Percentiles rank a stretch among this genome's conserved stretches.
phyloP scores from a whole-genome alignment of 2,888 invertebrate genomes.

The Thymelicus sylvestris region DNA sequence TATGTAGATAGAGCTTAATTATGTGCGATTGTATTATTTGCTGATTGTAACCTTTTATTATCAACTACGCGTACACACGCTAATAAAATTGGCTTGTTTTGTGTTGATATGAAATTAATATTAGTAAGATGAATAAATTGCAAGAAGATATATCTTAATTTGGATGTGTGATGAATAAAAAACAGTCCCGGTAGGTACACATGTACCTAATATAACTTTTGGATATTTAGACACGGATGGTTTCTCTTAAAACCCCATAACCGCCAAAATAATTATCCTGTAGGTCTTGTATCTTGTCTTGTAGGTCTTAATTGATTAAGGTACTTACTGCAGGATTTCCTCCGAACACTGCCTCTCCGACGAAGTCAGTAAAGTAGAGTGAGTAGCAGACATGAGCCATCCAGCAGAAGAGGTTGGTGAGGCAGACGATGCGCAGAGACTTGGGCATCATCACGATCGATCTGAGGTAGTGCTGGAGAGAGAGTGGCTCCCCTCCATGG shows the following conservation, averaged over 20 bases:
- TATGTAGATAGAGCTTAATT: background rate
- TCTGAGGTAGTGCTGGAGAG: slow-evolving; percentile 91
- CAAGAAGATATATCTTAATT: too few relatives aligned
- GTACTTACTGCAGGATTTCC: slow-evolving; percentile 93
- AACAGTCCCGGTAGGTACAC: too few relatives aligned
- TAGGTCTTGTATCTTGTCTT: too few relatives aligned
- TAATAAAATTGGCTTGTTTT: background rate
- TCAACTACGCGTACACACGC: background rate
- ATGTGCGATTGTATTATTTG: background rate
- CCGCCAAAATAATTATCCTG: too few relatives aligned
- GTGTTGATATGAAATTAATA: background rate
- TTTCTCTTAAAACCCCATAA: too few relatives aligned
- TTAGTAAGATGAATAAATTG: background rate
- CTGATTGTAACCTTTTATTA: too few relatives aligned
- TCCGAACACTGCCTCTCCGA: slow-evolving; percentile 95
- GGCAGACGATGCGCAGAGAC: slow-evolving; percentile 93
- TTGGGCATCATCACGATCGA: slow-evolving; percentile 97
- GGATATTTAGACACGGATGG: too few relatives aligned
- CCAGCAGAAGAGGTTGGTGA: slow-evolving; percentile 98
- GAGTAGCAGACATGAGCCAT: slow-evolving; percentile 99
- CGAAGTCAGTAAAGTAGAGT: slow-evolving; percentile 98
- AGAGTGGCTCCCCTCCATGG: slow-evolving; percentile 63
- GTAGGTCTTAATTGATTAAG: too few relatives aligned
- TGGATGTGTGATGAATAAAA: background rate
- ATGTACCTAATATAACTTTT: background rate